A percentile compares a stretch with the other conserved stretches of the same genome.
phyloP scores from a whole-genome alignment of 2,888 invertebrate genomes.

The Cerastis leucographa region DNA sequence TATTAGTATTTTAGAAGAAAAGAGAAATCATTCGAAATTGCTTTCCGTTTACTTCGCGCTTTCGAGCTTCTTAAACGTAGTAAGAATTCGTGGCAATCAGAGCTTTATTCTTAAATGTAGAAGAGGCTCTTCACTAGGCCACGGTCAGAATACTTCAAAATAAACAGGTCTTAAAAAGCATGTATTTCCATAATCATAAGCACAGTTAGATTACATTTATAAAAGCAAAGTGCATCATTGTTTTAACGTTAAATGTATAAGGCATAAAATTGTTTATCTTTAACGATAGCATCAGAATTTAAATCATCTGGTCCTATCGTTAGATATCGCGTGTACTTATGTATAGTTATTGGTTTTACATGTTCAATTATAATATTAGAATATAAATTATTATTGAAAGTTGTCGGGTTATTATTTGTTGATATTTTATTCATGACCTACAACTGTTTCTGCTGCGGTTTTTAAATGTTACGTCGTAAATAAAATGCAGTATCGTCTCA shows the following conservation, averaged over 20 bases:
- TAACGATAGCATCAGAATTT: constrained; percentile 43
- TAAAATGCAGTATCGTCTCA: not conserved
- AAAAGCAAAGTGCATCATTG: constrained; percentile 21
- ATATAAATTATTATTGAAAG: constrained; percentile 53
- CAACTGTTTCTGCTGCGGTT: not conserved
- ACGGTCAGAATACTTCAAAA: not conserved
- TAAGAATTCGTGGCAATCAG: not conserved
- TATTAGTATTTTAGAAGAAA: too few relatives aligned
- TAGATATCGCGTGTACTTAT: constrained; percentile 16
- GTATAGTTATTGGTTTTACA: constrained; percentile 44
- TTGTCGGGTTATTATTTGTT: constrained; percentile 22
- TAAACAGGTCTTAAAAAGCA: not conserved
- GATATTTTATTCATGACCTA: constrained; percentile 36
- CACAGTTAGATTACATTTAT: constrained; percentile 16
- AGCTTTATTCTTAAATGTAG: not conserved
- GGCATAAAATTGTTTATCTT: constrained; percentile 34
- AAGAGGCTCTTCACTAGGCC: not conserved
- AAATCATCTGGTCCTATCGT: constrained; percentile 37
- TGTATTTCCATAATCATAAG: not conserved
- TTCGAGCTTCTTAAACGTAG: too few relatives aligned
- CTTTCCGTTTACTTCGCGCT: too few relatives aligned
- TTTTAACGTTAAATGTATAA: constrained; percentile 26
- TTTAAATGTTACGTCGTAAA: constrained; percentile 22
- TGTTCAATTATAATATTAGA: constrained; percentile 46
- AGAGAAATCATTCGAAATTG: too few relatives aligned